Conservation (phyloP, 2,888 invertebrate genomes). For the Margaritifera margaritifera region DNA sequence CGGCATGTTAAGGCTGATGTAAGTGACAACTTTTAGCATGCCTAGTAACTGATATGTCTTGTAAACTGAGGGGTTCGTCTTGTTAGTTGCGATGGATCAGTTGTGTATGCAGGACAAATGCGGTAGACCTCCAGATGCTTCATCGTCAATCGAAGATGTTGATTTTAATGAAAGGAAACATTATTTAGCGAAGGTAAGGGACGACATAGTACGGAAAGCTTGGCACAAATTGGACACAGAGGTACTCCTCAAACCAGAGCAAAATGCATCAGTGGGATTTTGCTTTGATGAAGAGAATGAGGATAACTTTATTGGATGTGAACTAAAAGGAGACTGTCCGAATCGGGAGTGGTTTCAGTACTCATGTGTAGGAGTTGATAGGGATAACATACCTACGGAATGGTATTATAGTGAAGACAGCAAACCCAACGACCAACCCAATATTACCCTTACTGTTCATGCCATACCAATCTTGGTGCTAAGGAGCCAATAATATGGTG, state of each 20-base stretch:
- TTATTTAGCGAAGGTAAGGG: conserved; percentile 8
- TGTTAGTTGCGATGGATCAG: conserved; percentile 14
- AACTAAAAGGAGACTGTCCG: too few species aligned
- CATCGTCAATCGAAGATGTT: conserved; percentile 5
- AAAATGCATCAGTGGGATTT: too few species aligned
- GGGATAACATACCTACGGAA: too few species aligned
- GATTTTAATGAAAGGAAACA: background rate
- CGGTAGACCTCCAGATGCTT: conserved; percentile 10
- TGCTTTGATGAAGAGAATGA: too few species aligned
- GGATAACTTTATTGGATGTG: too few species aligned
- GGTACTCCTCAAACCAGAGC: conserved; percentile 2
- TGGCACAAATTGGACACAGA: conserved; percentile 16
- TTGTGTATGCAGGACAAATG: conserved; percentile 8
- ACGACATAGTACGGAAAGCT: conserved; percentile 7
- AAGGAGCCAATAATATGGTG: conserved; percentile 35
- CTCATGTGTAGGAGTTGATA: too few species aligned
- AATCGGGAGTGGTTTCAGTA: too few species aligned
- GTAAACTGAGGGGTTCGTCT: conserved; percentile 15
- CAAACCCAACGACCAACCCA: too few species aligned
- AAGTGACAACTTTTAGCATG: conserved; percentile 30
- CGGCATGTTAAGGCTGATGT: conserved; percentile 27
- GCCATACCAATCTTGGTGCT: conserved; percentile 20
- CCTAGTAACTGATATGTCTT: conserved; percentile 32
- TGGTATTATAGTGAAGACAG: too few species aligned
- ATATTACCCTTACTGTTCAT: conserved; percentile 22